These are phyloP conservation scores for Equus przewalskii DNA, from an alignment of 2,113 vertebrate genomes.

Conservation along the genomic window DNA sequence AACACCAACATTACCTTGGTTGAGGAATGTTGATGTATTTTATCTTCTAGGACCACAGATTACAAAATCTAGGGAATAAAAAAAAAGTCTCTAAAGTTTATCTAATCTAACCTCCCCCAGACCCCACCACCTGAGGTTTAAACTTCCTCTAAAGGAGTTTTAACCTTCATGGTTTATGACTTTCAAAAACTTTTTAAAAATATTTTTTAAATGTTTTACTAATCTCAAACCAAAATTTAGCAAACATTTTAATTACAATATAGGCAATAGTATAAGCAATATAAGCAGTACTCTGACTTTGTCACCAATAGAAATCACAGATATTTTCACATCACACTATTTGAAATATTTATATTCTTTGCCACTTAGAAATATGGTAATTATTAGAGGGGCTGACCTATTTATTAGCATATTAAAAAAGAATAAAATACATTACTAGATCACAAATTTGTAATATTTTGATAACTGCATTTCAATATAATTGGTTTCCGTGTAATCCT, in stretches of 20 bases:
- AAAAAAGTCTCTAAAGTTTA: background rate
- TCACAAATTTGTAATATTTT: background rate
- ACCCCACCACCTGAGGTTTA: background rate
- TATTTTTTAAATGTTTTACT: background rate
- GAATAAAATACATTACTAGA: background rate
- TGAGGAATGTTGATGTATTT: background rate
- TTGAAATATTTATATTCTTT: constrained; percentile 21
- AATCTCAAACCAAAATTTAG: background rate
- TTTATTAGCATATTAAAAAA: background rate
- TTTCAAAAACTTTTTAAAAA: background rate
- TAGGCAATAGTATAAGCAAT: background rate
- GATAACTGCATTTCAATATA: background rate
- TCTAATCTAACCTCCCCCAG: background rate
- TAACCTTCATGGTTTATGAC: background rate
- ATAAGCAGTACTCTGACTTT: background rate
- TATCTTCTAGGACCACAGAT: background rate
- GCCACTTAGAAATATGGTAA: background rate
- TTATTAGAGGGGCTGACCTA: background rate
- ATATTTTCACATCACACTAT: background rate
- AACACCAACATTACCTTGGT: background rate
- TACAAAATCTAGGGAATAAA: background rate
- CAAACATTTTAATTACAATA: background rate
- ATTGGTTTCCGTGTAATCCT: background rate
- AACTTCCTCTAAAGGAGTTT: background rate
- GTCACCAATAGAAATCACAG: background rate